These are phyloP conservation scores for Phacellophora camtschatica DNA, from an alignment of 30 jellyfish, hydroid and myxozoan species.

Conservation along the genomic window DNA sequence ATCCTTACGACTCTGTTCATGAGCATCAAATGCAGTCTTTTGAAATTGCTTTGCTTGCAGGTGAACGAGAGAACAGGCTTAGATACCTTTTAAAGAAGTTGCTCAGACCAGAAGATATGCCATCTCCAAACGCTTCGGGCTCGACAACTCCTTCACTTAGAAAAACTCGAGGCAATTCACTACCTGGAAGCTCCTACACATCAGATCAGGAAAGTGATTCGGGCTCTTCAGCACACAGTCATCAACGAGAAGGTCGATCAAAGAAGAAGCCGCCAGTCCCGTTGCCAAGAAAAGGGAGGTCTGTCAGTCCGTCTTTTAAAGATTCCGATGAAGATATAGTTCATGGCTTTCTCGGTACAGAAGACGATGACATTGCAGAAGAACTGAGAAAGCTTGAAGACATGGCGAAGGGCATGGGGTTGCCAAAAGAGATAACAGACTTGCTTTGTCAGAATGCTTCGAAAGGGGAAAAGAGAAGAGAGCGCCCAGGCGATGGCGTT, in stretches of 20 bases:
- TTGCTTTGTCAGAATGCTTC: slow-evolving; percentile 11
- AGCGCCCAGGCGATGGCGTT: slow-evolving; percentile 33
- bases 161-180: slow-evolving; percentile 48
- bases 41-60: slow-evolving; percentile 86
- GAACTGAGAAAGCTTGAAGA: slow-evolving; percentile 58
- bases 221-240: slow-evolving; percentile 45
- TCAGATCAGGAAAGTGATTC: slow-evolving; percentile 70
- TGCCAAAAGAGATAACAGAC: slow-evolving; percentile 56
- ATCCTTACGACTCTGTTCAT: slow-evolving; percentile 94
- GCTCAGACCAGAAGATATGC: slow-evolving; percentile 51
- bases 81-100: slow-evolving; percentile 47
- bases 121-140: slow-evolving; percentile 47
- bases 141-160: slow-evolving; percentile 50
- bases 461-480: neutral
- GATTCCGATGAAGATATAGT: slow-evolving; percentile 18
- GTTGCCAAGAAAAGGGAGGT: slow-evolving; percentile 71
- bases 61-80: slow-evolving; percentile 64
- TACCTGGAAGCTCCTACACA: slow-evolving; percentile 52
- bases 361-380: slow-evolving; percentile 39
- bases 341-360: slow-evolving; percentile 66
- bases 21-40: slow-evolving; percentile 91
- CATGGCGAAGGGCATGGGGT: slow-evolving; percentile 55
- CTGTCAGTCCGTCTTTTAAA: slow-evolving; percentile 70
- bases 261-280: slow-evolving; percentile 87
- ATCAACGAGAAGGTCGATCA: slow-evolving; percentile 26